These are phyloP conservation scores for Diaprepes abbreviatus DNA, from an alignment of 2,888 invertebrate genomes.

Conservation along the genomic window DNA sequence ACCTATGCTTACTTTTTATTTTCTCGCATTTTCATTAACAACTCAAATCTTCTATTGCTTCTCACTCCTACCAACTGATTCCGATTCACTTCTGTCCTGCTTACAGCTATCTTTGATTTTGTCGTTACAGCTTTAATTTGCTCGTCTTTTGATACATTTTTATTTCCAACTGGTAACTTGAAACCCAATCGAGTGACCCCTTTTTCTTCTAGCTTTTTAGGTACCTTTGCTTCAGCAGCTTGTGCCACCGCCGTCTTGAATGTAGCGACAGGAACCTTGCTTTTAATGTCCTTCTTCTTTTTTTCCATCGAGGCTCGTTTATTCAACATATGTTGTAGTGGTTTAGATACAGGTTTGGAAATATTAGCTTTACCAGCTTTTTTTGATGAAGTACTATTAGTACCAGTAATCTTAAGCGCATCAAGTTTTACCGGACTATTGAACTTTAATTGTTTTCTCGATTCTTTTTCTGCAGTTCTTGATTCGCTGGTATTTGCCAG, in stretches of 20 bases:
- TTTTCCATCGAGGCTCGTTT: constrained; percentile 26
- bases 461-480: constrained; percentile 3
- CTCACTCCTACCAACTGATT: constrained; percentile 76
- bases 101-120: constrained; percentile 53
- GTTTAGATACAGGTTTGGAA: constrained; percentile 28
- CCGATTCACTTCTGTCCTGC: constrained; percentile 59
- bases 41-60: constrained; percentile 79
- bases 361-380: background rate
- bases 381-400: too few species aligned
- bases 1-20: constrained; percentile 51
- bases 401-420: background rate
- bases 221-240: background rate
- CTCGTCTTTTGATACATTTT: constrained; percentile 50
- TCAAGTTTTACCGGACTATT: constrained; percentile 5
- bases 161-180: constrained; percentile 35
- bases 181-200: constrained; percentile 54
- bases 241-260: background rate
- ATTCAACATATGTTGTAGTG: constrained; percentile 20
- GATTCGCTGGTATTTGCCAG: background rate
- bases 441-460: constrained; percentile 29
- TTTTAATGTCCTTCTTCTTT: constrained; percentile 18
- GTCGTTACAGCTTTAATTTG: constrained; percentile 54
- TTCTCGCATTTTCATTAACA: constrained; percentile 75
- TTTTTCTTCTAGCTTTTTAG: constrained; percentile 27
- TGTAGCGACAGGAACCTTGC: constrained; percentile 24